Conservation (phyloP, 1,140 invertebrate genomes). For the Zaprionus davidi region DNA sequence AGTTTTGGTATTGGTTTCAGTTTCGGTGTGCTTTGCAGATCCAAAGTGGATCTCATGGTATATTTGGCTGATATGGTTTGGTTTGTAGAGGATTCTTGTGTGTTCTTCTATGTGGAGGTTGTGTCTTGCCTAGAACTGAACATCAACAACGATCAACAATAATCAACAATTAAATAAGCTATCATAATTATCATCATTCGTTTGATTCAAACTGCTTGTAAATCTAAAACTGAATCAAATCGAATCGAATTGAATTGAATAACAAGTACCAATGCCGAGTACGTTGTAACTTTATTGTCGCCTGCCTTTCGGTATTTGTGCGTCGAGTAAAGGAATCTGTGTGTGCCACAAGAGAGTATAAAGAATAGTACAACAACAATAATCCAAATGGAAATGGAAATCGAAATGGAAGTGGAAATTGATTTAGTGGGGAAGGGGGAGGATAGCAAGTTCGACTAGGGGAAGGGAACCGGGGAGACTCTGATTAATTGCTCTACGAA, state of each 20-base stretch:
- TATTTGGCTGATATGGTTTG: constrained; percentile 68
- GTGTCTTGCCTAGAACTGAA: constrained; percentile 11
- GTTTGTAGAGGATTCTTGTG: constrained; percentile 9
- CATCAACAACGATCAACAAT: constrained; percentile 53
- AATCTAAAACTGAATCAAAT: constrained; percentile 49
- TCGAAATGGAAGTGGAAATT: constrained; percentile 1
- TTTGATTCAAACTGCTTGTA: constrained; percentile 45
- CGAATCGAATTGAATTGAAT: constrained; percentile 50
- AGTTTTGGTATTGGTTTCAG: constrained; percentile 13
- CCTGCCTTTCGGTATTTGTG: constrained; percentile 47
- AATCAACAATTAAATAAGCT: constrained; percentile 43
- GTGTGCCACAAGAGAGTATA: constrained; percentile 41
- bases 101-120: constrained; percentile 11
- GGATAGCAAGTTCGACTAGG: neutral
- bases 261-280: constrained; percentile 66
- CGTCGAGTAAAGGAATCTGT: constrained; percentile 8
- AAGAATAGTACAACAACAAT: constrained; percentile 8
- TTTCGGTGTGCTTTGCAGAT: constrained; percentile 37
- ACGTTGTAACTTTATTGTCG: constrained; percentile 74
- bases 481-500: neutral
- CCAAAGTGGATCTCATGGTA: neutral
- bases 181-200: constrained; percentile 38
- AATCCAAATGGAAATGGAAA: constrained; percentile 1
- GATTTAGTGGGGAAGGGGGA: neutral
- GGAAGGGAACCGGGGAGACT: neutral